Conservation (phyloP, 2,888 invertebrate species). For the Orchestes rusci region DNA sequence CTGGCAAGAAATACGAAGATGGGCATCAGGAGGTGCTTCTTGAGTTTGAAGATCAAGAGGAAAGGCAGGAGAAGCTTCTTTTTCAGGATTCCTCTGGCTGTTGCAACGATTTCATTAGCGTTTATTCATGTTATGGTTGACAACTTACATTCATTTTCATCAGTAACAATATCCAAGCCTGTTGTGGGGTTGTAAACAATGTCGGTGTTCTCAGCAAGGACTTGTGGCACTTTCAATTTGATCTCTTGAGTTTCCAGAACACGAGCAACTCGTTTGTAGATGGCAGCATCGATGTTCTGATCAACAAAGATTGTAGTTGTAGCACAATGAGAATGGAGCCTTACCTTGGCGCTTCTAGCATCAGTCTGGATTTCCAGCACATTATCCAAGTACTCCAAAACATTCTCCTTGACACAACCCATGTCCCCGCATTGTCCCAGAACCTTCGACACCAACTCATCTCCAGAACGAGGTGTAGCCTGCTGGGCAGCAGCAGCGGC, state of each 20-base stretch:
- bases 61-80: conserved; percentile 77
- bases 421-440: conserved; percentile 69
- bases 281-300: conserved; percentile 64
- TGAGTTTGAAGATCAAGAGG: conserved; percentile 70
- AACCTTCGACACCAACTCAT: conserved; percentile 62
- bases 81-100: conserved; percentile 73
- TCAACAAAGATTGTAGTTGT: conserved; percentile 33
- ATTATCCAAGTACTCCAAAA: conserved; percentile 68
- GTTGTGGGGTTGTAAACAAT: conserved; percentile 59
- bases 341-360: conserved; percentile 49
- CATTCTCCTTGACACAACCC: conserved; percentile 68
- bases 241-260: conserved; percentile 70
- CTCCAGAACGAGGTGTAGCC: conserved; percentile 45
- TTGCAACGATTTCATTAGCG: conserved; percentile 22
- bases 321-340: conserved; percentile 24
- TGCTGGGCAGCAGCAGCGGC: conserved; percentile 40
- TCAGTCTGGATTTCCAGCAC: conserved; percentile 57
- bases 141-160: conserved; percentile 51
- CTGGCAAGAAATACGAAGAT: conserved; percentile 72
- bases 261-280: conserved; percentile 63
- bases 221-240: conserved; percentile 63
- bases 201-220: conserved; percentile 60
- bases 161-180: conserved; percentile 57
- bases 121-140: too few species aligned
- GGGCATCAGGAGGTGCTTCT: conserved; percentile 78